These are phyloP conservation scores for Microtus oregoni DNA, from an alignment of 2,113 vertebrate genomes.

Conservation along the genomic window DNA sequence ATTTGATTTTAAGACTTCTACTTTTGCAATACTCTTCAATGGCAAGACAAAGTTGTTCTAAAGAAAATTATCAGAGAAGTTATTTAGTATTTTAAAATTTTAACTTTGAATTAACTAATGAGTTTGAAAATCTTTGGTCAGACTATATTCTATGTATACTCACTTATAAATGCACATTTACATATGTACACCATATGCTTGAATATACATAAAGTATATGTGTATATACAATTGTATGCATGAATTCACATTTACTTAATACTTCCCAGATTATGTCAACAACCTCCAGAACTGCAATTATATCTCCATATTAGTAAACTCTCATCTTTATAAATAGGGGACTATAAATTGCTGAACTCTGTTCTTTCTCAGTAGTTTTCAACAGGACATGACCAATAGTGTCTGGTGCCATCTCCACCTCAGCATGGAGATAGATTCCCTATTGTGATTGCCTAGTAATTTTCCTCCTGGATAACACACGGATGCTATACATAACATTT, in stretches of 20 bases:
- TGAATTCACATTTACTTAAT: neutral
- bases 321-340: neutral
- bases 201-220: too few species aligned
- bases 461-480: neutral
- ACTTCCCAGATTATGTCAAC: neutral
- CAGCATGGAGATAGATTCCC: neutral
- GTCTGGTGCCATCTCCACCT: neutral
- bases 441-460: too few species aligned
- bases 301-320: neutral
- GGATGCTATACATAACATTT: neutral
- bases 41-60: neutral
- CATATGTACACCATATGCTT: neutral
- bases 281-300: neutral
- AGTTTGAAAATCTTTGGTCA: neutral
- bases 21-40: neutral
- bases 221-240: neutral
- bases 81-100: constrained; percentile 34
- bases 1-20: neutral
- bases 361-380: neutral
- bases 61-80: neutral
- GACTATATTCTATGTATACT: neutral
- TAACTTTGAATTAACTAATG: neutral
- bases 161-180: neutral
- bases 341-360: too few species aligned
- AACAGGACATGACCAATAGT: neutral